Base-by-base conservation (phyloP, 2,888 invertebrate genomes). In the Bugulina stolonifera region DNA sequence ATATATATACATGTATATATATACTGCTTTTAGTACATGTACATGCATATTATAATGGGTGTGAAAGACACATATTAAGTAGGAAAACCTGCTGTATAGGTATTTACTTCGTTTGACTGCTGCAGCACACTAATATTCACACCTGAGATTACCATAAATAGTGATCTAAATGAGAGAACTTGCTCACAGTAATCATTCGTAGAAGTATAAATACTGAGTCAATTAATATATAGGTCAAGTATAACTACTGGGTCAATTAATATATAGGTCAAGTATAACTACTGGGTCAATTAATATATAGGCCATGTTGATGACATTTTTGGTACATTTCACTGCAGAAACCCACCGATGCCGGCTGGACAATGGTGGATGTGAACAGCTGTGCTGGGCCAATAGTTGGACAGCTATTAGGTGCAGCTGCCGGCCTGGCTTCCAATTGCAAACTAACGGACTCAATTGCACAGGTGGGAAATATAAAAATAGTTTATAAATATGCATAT, bases 301-400 rank as follows among this genome's bases (percentile, higher is more conserved):
- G 52, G 22, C 14, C 22, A 22, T 52, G 52, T 52, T 52, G 52
- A 22, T 10, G 52, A 14, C 10, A 14, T 52, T 52, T 10, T 14
- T 10, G 10, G 52, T 52, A 52, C 52, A 10, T 14, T 52, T 14
- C 52, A 10, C 23, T 57, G 5, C 64, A 64, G 64, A 22, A 34
- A 64, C 64, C 5, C 10, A 34, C n/a, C 25, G 64, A 34, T 64
- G 64, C 34, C 18, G 10, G 22, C 64, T 64, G 32, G 64, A 64
- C 64, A 64, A 64, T 64, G 64, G 64, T 64, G 34, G 64, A 5
- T 64, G 64, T 64, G 64, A 64, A 64, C 64, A 64, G 32, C 64
- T 25, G 10, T 64, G 64, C 64, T 64, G 64, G 64, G 64, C 64
- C 32, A 64, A 34, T 32, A 32, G 29, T 29, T 64, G 64, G 64